These are phyloP conservation scores for Alethe diademata DNA, from an alignment of 2,113 vertebrate species.

Conservation along the genomic window DNA sequence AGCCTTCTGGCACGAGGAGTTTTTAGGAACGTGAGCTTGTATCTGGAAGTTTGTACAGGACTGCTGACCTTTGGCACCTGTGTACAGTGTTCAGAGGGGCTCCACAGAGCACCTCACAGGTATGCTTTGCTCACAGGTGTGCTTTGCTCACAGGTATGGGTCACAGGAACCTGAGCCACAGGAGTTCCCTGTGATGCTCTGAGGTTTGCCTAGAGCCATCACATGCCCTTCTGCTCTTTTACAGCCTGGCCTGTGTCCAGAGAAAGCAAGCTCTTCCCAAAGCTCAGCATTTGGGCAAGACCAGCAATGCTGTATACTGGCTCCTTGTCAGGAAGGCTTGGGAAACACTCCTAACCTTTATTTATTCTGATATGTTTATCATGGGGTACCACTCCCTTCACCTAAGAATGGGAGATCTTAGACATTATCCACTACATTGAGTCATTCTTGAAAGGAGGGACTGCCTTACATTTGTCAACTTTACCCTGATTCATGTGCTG, in stretches of 20 bases:
- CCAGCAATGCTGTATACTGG: background rate
- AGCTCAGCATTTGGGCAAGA: background rate
- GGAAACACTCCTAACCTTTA: background rate
- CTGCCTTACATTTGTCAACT: background rate
- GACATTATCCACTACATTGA: background rate
- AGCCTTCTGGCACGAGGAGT: conserved; percentile 11
- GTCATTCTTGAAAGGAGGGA: background rate
- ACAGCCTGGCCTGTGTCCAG: background rate
- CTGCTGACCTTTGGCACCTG: background rate
- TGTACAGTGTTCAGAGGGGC: background rate
- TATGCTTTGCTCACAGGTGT: background rate
- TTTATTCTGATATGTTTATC: background rate
- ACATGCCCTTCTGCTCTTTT: background rate
- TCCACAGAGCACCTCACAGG: background rate
- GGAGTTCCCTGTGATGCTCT: background rate
- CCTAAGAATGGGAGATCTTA: background rate
- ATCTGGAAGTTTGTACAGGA: background rate
- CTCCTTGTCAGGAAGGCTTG: background rate
- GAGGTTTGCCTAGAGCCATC: background rate
- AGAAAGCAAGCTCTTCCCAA: background rate
- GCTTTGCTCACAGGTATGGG: background rate
- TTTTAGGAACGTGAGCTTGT: background rate
- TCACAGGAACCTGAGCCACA: background rate
- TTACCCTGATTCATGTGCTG: background rate
- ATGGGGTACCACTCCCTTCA: background rate